Percentiles rank a stretch among this genome's conserved stretches.
Conservation (phyloP, 2,888 invertebrate species). For the Autographa gamma region DNA sequence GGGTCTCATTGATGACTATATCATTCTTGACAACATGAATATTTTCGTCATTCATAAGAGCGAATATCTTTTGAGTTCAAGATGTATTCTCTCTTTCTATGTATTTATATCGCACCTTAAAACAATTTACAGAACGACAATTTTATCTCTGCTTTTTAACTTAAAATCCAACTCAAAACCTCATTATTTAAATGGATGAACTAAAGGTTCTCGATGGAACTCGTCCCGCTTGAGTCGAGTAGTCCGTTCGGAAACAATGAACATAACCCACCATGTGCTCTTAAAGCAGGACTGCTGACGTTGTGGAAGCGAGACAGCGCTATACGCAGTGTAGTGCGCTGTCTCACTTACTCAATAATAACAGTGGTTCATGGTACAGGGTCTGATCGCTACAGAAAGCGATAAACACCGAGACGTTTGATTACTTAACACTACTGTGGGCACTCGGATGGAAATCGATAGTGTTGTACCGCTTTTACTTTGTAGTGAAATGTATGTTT, state of each 20-base stretch:
- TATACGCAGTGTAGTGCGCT: too few species aligned
- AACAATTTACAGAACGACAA: too few species aligned
- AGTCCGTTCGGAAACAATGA: slow-evolving; percentile 38
- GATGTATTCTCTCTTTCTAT: too few species aligned
- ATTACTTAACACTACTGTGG: slow-evolving; percentile 45
- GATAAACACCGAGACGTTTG: slow-evolving; percentile 49
- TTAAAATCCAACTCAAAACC: slow-evolving; percentile 9
- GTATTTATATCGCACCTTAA: too few species aligned
- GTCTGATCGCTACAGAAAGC: slow-evolving; percentile 36
- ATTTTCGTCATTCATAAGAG: background rate
- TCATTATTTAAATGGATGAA: slow-evolving; percentile 47
- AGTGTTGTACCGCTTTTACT: background rate
- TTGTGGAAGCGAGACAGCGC: too few species aligned
- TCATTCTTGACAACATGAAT: background rate
- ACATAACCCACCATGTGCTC: background rate
- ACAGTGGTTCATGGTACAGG: too few species aligned
- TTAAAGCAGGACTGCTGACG: too few species aligned
- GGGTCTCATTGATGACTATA: too few species aligned
- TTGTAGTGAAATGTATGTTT: background rate
- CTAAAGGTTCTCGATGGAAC: slow-evolving; percentile 35
- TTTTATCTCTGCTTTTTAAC: background rate
- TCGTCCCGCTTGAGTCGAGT: slow-evolving; percentile 20
- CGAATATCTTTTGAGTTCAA: too few species aligned
- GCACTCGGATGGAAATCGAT: slow-evolving; percentile 20
- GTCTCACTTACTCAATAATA: too few species aligned